A percentile compares a stretch with the other conserved stretches of the same genome.
These are phyloP conservation scores for Busseola fusca DNA, from an alignment of 2,888 invertebrate genomes.

Conservation along the genomic window DNA sequence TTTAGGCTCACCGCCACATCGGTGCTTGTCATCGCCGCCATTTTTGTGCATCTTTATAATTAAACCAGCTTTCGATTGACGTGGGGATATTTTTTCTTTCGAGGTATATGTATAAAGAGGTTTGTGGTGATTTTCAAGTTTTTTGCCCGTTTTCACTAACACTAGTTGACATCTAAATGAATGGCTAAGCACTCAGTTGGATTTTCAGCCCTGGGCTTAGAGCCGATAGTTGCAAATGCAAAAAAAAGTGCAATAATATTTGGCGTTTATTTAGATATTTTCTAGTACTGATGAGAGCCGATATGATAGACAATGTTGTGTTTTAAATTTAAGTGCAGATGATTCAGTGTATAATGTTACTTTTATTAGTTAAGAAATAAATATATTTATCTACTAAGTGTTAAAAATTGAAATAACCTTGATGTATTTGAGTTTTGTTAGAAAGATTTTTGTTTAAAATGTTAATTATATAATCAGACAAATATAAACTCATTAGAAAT, in stretches of 20 bases:
- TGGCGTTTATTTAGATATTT: slow-evolving; percentile 8
- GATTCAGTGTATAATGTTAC: slow-evolving; percentile 36
- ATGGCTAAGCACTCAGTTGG: neutral
- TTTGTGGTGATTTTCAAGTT: slow-evolving; percentile 18
- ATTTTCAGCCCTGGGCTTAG: neutral
- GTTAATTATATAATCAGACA: slow-evolving; percentile 5
- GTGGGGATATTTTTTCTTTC: slow-evolving; percentile 58
- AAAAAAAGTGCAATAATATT: neutral
- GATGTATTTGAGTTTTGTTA: slow-evolving; percentile 16
- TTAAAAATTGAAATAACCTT: slow-evolving; percentile 27
- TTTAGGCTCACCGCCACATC: slow-evolving; percentile 50
- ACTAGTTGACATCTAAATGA: neutral
- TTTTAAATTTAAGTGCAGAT: slow-evolving; percentile 25
- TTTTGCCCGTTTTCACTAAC: neutral
- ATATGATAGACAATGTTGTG: slow-evolving; percentile 17
- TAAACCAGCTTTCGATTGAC: slow-evolving; percentile 52
- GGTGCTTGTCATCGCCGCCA: slow-evolving; percentile 62
- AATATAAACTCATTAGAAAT: slow-evolving; percentile 17
- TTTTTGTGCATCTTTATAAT: slow-evolving; percentile 62
- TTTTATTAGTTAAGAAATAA: slow-evolving; percentile 33
- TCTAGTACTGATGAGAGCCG: neutral
- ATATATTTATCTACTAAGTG: slow-evolving; percentile 34
- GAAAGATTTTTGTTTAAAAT: slow-evolving; percentile 4
- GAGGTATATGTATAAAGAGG: slow-evolving; percentile 52
- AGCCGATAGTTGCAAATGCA: neutral